Evolutionary conservation across 2,113 vertebrate genomes (phyloP).

Genomic region (Lepidiolamprologus cunningtoni): DNA sequence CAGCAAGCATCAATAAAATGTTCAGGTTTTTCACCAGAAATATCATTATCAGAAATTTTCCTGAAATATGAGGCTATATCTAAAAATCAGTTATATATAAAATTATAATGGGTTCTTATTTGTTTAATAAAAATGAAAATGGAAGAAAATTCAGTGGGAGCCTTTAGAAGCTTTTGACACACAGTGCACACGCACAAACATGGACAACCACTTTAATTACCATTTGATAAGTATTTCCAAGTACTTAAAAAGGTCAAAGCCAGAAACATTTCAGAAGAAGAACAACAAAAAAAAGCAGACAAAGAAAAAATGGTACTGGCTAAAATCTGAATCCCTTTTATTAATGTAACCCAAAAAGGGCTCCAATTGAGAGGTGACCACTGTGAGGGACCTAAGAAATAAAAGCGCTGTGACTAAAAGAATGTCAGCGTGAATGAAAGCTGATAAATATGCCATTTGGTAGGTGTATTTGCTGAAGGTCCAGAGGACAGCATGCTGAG

Average conservation of each 20-base stretch:
- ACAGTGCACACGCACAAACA: background rate
- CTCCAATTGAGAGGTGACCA: slow-evolving; percentile 18
- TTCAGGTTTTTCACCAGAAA: background rate
- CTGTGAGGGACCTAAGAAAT: background rate
- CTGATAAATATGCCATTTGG: slow-evolving; percentile 46
- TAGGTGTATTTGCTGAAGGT: background rate
- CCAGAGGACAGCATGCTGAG: slow-evolving; percentile 5
- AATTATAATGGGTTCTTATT: background rate
- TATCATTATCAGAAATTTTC: background rate
- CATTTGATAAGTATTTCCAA: background rate
- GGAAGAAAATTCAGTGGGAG: background rate
- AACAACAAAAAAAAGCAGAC: background rate
- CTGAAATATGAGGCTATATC: background rate
- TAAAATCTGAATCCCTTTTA: background rate
- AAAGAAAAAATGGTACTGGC: background rate
- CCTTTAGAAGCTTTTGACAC: background rate
- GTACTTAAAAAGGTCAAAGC: slow-evolving; percentile 22
- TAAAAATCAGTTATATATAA: background rate
- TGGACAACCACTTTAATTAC: background rate
- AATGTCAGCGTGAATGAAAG: slow-evolving; percentile 37
- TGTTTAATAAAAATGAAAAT: background rate
- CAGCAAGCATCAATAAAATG: background rate
- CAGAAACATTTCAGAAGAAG: background rate
- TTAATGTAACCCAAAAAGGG: background rate
- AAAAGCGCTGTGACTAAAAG: slow-evolving; percentile 3